Conservation (phyloP, 2,113 vertebrate species). For the Grammomys surdaster region DNA sequence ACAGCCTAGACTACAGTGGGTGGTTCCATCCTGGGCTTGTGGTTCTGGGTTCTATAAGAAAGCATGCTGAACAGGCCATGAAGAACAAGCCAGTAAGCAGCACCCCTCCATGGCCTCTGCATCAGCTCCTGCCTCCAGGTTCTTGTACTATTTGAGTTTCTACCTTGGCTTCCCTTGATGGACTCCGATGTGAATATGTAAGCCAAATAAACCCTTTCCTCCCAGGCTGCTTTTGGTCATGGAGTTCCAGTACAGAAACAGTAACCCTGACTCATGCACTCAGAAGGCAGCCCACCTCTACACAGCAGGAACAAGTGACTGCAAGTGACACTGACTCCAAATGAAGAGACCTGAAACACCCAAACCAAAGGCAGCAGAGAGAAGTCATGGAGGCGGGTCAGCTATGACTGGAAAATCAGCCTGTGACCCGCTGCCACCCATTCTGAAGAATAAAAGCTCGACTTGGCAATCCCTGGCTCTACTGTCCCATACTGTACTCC, state of each 20-base stretch:
- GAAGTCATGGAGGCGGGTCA: not conserved
- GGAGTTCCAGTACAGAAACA: not conserved
- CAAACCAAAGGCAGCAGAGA: not conserved
- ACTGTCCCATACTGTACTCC: no score
- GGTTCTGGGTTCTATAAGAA: not conserved
- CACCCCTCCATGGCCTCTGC: not conserved
- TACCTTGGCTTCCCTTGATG: not conserved
- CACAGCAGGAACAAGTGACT: no score
- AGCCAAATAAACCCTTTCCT: not conserved
- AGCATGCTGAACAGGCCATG: not conserved
- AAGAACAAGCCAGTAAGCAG: not conserved
- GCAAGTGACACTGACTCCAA: not conserved
- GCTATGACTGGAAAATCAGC: not conserved
- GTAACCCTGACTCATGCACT: not conserved
- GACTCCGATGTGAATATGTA: no score
- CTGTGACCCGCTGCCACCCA: not conserved
- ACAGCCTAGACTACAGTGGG: not conserved
- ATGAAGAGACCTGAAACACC: not conserved
- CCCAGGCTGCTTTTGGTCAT: not conserved
- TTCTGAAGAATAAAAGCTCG: not conserved
- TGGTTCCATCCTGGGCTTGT: not conserved
- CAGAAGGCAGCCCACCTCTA: not conserved
- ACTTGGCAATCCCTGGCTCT: not conserved
- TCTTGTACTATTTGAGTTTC: not conserved
- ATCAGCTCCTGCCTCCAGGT: not conserved